Conservation (phyloP, 2,888 invertebrate species). For the Leptinotarsa haldemani region DNA sequence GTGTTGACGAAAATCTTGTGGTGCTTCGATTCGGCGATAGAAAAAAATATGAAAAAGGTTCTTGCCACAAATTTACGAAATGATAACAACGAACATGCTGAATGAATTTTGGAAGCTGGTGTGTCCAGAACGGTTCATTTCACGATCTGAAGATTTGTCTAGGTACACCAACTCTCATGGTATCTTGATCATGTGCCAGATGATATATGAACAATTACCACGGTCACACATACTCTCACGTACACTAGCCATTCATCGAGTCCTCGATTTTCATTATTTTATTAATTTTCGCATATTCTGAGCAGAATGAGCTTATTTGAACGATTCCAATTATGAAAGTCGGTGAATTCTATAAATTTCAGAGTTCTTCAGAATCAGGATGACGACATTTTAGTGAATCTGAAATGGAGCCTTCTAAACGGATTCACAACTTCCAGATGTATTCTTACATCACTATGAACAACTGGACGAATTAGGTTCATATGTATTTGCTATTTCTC, state of each 20-base stretch:
- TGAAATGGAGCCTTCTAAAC: no score
- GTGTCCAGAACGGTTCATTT: conserved; percentile 25
- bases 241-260: conserved; percentile 44
- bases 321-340: no score
- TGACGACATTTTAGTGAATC: no score
- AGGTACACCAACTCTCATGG: conserved; percentile 36
- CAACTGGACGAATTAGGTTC: no score
- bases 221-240: conserved; percentile 55
- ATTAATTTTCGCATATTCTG: neutral
- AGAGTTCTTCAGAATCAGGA: no score
- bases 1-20: neutral
- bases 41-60: conserved; percentile 28
- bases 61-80: conserved; percentile 43
- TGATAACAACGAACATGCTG: conserved; percentile 57
- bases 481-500: no score
- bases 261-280: conserved; percentile 29
- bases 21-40: conserved; percentile 43
- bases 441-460: no score
- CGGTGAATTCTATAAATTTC: no score
- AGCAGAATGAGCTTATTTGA: no score
- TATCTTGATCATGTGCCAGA: conserved; percentile 60
- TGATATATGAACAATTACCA: conserved; percentile 54
- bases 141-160: conserved; percentile 3
- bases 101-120: conserved; percentile 44
- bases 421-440: no score